Evolutionary conservation across 1,140 invertebrate species (phyloP).

Genomic region (Drepana arcuata): DNA sequence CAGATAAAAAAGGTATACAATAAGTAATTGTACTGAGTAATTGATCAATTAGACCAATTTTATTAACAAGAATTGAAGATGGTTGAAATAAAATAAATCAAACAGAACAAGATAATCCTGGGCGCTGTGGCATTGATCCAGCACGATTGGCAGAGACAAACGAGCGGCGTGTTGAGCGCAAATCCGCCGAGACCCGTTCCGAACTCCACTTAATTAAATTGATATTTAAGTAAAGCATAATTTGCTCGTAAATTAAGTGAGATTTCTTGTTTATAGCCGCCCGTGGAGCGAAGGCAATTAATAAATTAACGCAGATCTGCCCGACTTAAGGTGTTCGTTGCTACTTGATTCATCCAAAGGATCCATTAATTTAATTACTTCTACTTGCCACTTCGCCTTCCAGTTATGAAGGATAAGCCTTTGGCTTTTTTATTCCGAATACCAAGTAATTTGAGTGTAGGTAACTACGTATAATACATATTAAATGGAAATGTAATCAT

Average conservation of each 20-base stretch:
- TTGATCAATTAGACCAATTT: too few species aligned
- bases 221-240: constrained; percentile 72
- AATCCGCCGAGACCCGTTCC: constrained; percentile 45
- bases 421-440: too few species aligned
- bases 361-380: constrained; percentile 58
- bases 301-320: constrained; percentile 65
- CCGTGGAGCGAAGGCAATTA: constrained; percentile 62
- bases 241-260: constrained; percentile 71
- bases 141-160: constrained; percentile 55
- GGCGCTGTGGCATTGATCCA: constrained; percentile 28
- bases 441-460: too few species aligned
- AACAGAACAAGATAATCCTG: constrained; percentile 17
- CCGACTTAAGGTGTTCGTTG: constrained; percentile 53
- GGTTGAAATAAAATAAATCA: not conserved
- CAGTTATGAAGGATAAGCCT: constrained; percentile 8
- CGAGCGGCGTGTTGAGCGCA: constrained; percentile 26
- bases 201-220: constrained; percentile 69
- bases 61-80: not conserved
- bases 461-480: too few species aligned
- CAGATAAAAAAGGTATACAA: too few species aligned
- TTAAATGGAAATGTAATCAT: too few species aligned
- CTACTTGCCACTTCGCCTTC: constrained; percentile 12
- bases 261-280: constrained; percentile 67
- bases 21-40: not conserved
- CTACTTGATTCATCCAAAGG: constrained; percentile 29